phyloP scores from a whole-genome alignment of 1,140 invertebrate species.

The Papilio glaucus region DNA sequence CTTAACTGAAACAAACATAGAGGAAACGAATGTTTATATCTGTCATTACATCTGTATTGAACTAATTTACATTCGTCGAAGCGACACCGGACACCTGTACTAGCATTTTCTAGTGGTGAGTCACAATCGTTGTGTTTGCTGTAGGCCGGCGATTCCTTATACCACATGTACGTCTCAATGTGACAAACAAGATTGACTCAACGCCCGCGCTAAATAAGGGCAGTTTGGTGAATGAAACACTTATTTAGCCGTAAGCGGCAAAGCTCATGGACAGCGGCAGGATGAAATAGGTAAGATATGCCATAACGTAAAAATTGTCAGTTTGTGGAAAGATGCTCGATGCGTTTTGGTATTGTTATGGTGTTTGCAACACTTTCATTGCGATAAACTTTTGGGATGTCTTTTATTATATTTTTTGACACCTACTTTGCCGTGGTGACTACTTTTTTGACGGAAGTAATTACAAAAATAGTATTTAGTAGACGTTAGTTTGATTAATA shows the following conservation, averaged over 20 bases:
- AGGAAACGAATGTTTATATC: slow-evolving; percentile 28
- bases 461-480: no score
- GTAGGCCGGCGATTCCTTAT: slow-evolving; percentile 57
- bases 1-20: slow-evolving; percentile 7
- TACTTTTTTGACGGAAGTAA: no score
- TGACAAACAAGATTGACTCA: slow-evolving; percentile 65
- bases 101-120: slow-evolving; percentile 63
- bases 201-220: slow-evolving; percentile 73
- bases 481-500: no score
- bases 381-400: not conserved
- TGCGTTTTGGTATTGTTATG: slow-evolving; percentile 37
- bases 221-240: slow-evolving; percentile 66
- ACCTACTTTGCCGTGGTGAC: no score
- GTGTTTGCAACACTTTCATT: not conserved
- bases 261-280: slow-evolving; percentile 57
- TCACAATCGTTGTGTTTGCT: slow-evolving; percentile 50
- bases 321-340: not conserved
- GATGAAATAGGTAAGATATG: slow-evolving; percentile 70
- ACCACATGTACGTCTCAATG: slow-evolving; percentile 57
- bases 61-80: slow-evolving; percentile 62
- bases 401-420: no score
- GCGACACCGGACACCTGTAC: slow-evolving; percentile 65
- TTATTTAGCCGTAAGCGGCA: slow-evolving; percentile 71
- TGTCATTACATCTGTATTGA: slow-evolving; percentile 54
- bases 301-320: slow-evolving; percentile 57